phyloP scores from a whole-genome alignment of 2,888 invertebrate genomes.

The Tigriopus californicus region DNA sequence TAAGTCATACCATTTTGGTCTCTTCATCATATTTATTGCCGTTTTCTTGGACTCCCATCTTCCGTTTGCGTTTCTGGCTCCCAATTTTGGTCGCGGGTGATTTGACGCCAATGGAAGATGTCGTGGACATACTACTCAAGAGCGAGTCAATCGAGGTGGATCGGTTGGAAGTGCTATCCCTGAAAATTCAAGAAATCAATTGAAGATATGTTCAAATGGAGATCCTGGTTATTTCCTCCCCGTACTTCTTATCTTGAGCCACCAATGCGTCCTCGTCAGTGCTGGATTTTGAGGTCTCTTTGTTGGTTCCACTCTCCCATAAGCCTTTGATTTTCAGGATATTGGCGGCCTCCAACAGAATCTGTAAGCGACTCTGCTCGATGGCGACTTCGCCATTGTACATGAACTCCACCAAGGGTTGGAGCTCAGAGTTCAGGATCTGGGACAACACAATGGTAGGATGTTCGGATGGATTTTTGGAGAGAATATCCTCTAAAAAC shows the following conservation, averaged over 20 bases:
- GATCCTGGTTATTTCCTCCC: too few relatives aligned
- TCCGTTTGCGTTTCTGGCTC: neutral
- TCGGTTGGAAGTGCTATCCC: too few relatives aligned
- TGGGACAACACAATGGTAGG: slow-evolving; percentile 10
- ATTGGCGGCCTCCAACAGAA: slow-evolving; percentile 11
- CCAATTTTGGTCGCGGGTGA: neutral
- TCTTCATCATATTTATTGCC: too few relatives aligned
- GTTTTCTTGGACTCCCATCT: neutral
- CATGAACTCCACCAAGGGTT: slow-evolving; percentile 15
- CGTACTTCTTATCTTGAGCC: neutral
- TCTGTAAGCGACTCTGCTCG: neutral
- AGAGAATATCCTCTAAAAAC: slow-evolving; percentile 10
- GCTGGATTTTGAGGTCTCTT: neutral
- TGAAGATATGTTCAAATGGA: too few relatives aligned
- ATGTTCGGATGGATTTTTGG: slow-evolving; percentile 6
- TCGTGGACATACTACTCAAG: too few relatives aligned
- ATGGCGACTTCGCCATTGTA: slow-evolving; percentile 12
- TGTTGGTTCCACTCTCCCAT: slow-evolving; percentile 1
- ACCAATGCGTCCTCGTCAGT: neutral
- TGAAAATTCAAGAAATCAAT: too few relatives aligned
- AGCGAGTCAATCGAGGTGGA: too few relatives aligned
- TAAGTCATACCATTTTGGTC: too few relatives aligned
- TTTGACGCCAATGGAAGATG: too few relatives aligned
- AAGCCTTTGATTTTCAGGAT: slow-evolving; percentile 11
- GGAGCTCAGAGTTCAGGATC: slow-evolving; percentile 1